Percentiles rank a stretch among this genome's conserved stretches.
These are phyloP conservation scores for Melieria crassipennis DNA, from an alignment of 2,888 invertebrate species.

Conservation along the genomic window DNA sequence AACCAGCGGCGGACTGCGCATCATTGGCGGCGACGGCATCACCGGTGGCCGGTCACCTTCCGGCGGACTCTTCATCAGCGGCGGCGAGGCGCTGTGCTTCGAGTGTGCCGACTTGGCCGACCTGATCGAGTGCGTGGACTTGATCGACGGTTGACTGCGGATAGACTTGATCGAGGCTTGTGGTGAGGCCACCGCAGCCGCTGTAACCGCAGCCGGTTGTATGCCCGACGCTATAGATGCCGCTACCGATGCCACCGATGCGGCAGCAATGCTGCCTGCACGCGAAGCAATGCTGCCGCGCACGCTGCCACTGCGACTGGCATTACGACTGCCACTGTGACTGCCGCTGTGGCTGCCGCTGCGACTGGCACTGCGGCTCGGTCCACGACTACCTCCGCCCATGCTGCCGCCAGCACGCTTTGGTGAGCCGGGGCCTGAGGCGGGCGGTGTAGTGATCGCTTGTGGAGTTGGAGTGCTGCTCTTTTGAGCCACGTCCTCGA, in stretches of 20 bases:
- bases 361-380: constrained; percentile 48
- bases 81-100: constrained; percentile 28
- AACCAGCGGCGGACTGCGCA: constrained; percentile 54
- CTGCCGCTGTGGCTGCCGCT: constrained; percentile 49
- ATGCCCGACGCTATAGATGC: constrained; percentile 44
- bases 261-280: constrained; percentile 54
- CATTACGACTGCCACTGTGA: constrained; percentile 45
- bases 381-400: constrained; percentile 50
- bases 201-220: constrained; percentile 30
- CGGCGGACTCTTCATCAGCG: constrained; percentile 53
- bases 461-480: constrained; percentile 52
- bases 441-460: constrained; percentile 43
- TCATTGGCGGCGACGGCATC: constrained; percentile 60
- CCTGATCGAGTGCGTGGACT: constrained; percentile 27
- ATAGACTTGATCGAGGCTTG: constrained; percentile 53
- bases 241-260: constrained; percentile 43
- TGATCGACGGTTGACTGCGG: constrained; percentile 54
- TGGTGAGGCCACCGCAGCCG: constrained; percentile 48
- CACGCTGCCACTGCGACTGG: constrained; percentile 50
- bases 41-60: constrained; percentile 56
- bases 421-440: constrained; percentile 43
- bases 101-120: constrained; percentile 7
- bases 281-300: constrained; percentile 50
- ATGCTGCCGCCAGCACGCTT: constrained; percentile 46
- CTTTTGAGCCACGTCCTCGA: constrained; percentile 44